Conservation (phyloP, 2,113 vertebrate genomes). For the Blennius ocellaris region DNA sequence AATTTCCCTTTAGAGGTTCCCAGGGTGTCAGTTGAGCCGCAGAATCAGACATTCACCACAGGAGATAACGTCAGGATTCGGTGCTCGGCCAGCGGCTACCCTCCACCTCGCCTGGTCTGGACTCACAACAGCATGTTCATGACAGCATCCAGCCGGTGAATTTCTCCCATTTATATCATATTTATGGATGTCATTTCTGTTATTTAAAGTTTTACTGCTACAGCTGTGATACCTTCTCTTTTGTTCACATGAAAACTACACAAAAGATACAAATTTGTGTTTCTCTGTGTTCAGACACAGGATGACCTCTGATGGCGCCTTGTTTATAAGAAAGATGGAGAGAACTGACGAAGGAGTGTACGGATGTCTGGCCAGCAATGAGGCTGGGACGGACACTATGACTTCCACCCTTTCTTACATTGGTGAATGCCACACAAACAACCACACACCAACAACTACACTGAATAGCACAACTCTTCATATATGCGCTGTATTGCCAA, state of each 20-base stretch:
- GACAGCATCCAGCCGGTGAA: conserved; percentile 88
- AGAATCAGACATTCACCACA: conserved; percentile 88
- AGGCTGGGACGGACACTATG: conserved; percentile 89
- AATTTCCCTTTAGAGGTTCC: conserved; percentile 84
- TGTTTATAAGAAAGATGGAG: conserved; percentile 87
- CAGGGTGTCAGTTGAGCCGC: conserved; percentile 87
- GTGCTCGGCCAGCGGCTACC: conserved; percentile 90
- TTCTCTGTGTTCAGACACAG: conserved; percentile 82
- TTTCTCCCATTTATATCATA: too few species aligned
- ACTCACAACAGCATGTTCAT: conserved; percentile 92
- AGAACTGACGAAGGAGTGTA: conserved; percentile 90
- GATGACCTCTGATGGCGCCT: conserved; percentile 88
- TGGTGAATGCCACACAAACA: conserved; percentile 76
- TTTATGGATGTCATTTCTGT: too few species aligned
- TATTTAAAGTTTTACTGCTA: too few species aligned
- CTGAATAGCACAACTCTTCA: too few species aligned
- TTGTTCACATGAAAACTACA: background rate
- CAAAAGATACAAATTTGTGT: background rate
- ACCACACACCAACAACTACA: background rate
- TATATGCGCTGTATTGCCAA: too few species aligned
- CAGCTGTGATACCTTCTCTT: too few species aligned
- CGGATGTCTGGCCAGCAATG: conserved; percentile 92
- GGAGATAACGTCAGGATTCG: conserved; percentile 91
- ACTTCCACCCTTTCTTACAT: conserved; percentile 87
- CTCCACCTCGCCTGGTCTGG: conserved; percentile 90